A percentile compares a stretch with the other conserved stretches of the same genome.
These are phyloP conservation scores for Daktulosphaira vitifoliae DNA, from an alignment of 1,140 invertebrate genomes.

Conservation along the genomic window DNA sequence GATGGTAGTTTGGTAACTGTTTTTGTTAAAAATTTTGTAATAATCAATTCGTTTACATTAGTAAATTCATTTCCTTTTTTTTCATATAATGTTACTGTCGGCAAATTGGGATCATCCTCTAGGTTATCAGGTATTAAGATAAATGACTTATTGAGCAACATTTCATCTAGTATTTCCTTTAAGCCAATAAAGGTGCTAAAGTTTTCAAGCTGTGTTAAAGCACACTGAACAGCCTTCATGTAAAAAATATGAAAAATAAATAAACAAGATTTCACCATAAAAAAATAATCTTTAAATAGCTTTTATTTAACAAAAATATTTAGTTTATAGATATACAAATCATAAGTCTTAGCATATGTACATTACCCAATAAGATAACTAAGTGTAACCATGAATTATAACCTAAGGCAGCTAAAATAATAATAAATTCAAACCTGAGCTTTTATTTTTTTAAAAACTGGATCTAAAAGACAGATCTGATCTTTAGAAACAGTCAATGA, in stretches of 20 bases:
- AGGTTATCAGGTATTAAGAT: constrained; percentile 4
- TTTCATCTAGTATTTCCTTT: constrained; percentile 19
- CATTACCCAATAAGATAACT: no score
- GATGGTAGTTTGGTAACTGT: constrained; percentile 6
- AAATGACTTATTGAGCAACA: constrained; percentile 20
- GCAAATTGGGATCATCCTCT: neutral
- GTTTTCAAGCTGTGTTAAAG: neutral
- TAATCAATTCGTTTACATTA: constrained; percentile 21
- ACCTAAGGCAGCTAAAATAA: no score
- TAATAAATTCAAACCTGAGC: no score
- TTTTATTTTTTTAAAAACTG: constrained; percentile 14
- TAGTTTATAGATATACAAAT: no score
- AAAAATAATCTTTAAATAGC: no score
- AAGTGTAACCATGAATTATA: no score
- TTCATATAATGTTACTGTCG: constrained; percentile 18
- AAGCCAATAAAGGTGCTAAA: constrained; percentile 7
- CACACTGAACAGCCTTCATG: constrained; percentile 26
- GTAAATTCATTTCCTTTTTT: neutral
- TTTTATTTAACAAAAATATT: no score
- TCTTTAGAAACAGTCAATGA: constrained; percentile 9
- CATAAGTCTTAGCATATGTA: no score
- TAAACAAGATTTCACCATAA: no score
- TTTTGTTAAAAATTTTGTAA: constrained; percentile 12
- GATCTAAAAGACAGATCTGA: constrained; percentile 15
- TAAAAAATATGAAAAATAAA: no score